Evolutionary conservation across 37 sponge, comb jelly and placozoan genomes (phyloP), one percentile per base, ranked within the genome.

Genomic region (Geodia barretti): DNA sequence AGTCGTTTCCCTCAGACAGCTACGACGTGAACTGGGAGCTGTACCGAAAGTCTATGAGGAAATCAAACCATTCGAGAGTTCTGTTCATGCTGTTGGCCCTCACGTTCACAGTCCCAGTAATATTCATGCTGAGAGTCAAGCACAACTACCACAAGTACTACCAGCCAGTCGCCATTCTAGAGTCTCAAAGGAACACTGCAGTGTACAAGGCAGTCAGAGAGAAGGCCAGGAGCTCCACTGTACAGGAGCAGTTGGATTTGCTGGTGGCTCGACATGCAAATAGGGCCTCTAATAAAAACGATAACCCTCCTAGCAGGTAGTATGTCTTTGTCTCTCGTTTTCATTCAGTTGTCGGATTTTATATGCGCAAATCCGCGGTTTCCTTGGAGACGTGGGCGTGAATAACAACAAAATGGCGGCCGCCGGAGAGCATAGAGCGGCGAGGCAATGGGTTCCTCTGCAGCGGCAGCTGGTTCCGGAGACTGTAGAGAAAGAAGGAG

Each of bases 191-290:
- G 59, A 86, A 86, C 75, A 23, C 5, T 0, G 38, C 24, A 0
- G 26, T 41, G 4, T 86, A 86, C 41, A 41, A 36, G 25, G 37
- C 30, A 41, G 80, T 79, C 23, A 39, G 79, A 24, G 86, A 86
- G 74, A 71, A 74, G 33, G 86, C 79, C n/a, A 73, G 64, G n/a
- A 79, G 26, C 0, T 79, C 73, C 21, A 39, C 86, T 11, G 37
- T 86, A 29, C 23, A 79, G 20, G 80, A 86, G 33, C 86, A 86
- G 80, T 34, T 86, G 39, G 74, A 72, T 3, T 38, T 72, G 73
- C 74, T 86, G 1, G 9, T 62, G 9, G 4, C 41, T 11, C 32
- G 34, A 63, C 59, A 70, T 5, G 54, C 72, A 59, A 73, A 81
- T 4, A 70, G 59, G 19, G 14, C 54, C 7, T 47, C 54, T 47